Conservation (phyloP, 2,888 invertebrate genomes). For the Phorcus lineatus region DNA sequence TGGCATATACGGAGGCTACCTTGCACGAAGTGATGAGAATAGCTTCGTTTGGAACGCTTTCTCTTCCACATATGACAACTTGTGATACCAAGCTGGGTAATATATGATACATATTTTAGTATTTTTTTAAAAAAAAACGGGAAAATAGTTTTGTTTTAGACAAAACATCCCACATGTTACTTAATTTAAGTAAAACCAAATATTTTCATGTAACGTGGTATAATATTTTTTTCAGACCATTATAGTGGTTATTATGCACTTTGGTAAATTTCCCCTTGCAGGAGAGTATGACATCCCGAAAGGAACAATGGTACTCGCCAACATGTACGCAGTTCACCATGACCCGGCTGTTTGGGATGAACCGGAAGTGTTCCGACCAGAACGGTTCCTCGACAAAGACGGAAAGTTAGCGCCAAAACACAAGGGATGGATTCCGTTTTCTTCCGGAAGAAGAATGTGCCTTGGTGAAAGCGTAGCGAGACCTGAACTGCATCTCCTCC, state of each 20-base stretch:
- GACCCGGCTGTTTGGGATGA: conserved; percentile 55
- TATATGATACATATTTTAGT: no score
- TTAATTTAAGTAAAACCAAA: no score
- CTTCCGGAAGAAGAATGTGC: conserved; percentile 59
- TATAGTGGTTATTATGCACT: no score
- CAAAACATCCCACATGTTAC: no score
- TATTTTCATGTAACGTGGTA: no score
- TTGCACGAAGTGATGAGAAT: conserved; percentile 38
- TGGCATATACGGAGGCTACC: conserved; percentile 39
- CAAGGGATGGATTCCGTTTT: conserved; percentile 59
- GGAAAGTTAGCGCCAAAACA: conserved; percentile 56
- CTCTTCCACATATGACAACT: conserved; percentile 32
- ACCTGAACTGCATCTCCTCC: conserved; percentile 53
- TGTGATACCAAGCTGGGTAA: conserved; percentile 32
- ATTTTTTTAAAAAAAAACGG: no score
- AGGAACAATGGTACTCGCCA: conserved; percentile 51
- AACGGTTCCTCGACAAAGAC: conserved; percentile 51
- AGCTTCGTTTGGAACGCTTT: conserved; percentile 27
- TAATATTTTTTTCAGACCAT: no score
- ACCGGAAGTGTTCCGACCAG: conserved; percentile 53
- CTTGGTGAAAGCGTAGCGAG: conserved; percentile 60
- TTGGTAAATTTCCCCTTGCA: conserved; percentile 19
- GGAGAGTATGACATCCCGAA: conserved; percentile 56
- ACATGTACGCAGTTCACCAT: conserved; percentile 54
- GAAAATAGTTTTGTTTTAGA: no score